Evolutionary conservation across 2,888 invertebrate species (phyloP), one percentile per base, ranked within the genome.

Genomic region (Chaitophorus viminalis): DNA sequence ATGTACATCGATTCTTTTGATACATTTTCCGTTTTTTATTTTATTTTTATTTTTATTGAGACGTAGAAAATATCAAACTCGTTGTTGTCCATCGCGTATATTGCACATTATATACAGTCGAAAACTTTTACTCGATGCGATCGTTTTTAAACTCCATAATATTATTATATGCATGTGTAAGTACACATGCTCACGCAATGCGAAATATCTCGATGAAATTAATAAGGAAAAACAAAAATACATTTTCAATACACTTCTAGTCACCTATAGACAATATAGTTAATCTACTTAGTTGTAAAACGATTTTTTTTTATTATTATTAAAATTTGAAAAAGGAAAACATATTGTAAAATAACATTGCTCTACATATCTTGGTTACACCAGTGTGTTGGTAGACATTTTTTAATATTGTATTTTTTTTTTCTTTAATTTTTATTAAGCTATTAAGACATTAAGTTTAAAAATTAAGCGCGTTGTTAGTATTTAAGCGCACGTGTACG

Each of bases 371-470:
- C 87, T 81, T 31, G 85, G 81, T 87, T 74, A 81, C 74, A 81
- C 75, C 81, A 65, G 81, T 81, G 87, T 87, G 74, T 87, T n/a
- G 25, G 54, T 87, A 81, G 81, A 87, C 54, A n/a, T 75, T 83
- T 72, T 81, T 72, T 54, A 72, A 60, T 33, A 86, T 36, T 29
- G 78, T 86, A 78, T 78, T 70, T 68, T 85, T 75, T 65, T 70
- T 70, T 68, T 70, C 31, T 78, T 76, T 33, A 33, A 78, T 68
- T 85, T 84, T 68, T 84, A 76, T 76, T 84, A 68, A 65, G 54
- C 76, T 84, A 70, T 72, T 81, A 87, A 87, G 87, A 74, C 65
- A 87, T 87, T 87, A 81, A 81, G 87, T 87, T 81, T 81, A 87
- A 74, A 74, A 31, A 81, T 72, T 75, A 87, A 81, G 46, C 78